Percentiles rank a stretch among this genome's conserved stretches.
Evolutionary conservation across 2,888 invertebrate genomes (phyloP).

Genomic region (Troides oblongomaculatus): DNA sequence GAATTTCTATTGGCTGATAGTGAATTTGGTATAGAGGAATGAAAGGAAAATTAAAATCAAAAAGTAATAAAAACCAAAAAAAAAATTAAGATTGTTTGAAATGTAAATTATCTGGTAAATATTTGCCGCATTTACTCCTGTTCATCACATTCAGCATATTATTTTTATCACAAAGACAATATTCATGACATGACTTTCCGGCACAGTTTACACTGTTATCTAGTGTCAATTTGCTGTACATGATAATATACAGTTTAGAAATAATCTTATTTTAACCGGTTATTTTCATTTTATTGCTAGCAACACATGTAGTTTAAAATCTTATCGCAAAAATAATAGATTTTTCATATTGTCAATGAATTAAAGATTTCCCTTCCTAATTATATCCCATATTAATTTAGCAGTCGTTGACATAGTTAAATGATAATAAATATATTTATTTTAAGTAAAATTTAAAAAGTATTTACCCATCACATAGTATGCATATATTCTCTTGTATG

Average conservation of each 20-base stretch:
- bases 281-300: conserved; percentile 5
- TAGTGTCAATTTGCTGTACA: conserved; percentile 23
- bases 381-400: too few relatives aligned
- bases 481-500: too few relatives aligned
- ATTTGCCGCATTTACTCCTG: conserved; percentile 43
- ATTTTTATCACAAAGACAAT: conserved; percentile 54
- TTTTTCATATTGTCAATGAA: too few relatives aligned
- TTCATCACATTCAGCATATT: conserved; percentile 62
- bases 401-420: too few relatives aligned
- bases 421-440: too few relatives aligned
- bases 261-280: conserved; percentile 18
- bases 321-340: background rate
- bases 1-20: too few relatives aligned
- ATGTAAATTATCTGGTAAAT: conserved; percentile 39
- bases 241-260: background rate
- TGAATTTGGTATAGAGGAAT: too few relatives aligned
- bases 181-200: conserved; percentile 42
- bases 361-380: too few relatives aligned
- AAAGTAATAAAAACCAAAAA: too few relatives aligned
- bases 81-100: conserved; percentile 9
- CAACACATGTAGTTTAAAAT: background rate
- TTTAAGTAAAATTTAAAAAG: too few relatives aligned
- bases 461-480: too few relatives aligned
- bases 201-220: conserved; percentile 18
- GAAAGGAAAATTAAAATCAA: too few relatives aligned